These are phyloP conservation scores for Leiothrix lutea DNA, from an alignment of 2,113 vertebrate species.

Conservation along the genomic window DNA sequence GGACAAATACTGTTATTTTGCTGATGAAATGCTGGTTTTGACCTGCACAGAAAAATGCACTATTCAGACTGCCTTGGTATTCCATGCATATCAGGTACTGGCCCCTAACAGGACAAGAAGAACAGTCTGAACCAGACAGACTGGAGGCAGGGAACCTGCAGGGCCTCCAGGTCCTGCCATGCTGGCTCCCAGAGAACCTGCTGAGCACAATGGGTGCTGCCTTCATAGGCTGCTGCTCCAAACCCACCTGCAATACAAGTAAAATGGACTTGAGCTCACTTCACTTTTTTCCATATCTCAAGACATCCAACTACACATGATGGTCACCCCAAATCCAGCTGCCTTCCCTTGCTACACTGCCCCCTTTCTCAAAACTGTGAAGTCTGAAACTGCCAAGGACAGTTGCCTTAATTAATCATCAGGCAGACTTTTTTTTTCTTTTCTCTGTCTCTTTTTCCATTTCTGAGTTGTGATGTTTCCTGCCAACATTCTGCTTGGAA, in stretches of 20 bases:
- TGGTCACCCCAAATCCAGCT: neutral
- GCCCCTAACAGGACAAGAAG: neutral
- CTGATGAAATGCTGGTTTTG: neutral
- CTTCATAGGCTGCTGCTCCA: neutral
- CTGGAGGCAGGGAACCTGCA: neutral
- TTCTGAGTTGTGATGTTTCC: neutral
- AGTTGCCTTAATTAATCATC: neutral
- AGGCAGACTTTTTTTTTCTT: neutral
- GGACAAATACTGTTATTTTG: neutral
- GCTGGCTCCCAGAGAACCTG: neutral
- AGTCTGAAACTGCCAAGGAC: neutral
- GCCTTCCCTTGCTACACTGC: neutral
- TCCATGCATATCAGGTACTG: neutral
- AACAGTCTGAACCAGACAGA: neutral
- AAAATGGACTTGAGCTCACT: neutral
- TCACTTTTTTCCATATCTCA: neutral
- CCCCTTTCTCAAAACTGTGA: neutral
- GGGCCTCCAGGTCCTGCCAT: neutral
- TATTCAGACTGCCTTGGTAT: neutral
- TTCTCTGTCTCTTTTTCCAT: neutral
- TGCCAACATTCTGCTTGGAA: slow-evolving; percentile 27
- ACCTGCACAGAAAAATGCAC: neutral
- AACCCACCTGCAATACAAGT: neutral
- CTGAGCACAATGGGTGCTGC: neutral
- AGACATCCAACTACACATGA: neutral